Evolutionary conservation across 2,888 invertebrate species (phyloP).

Genomic region (Sympetrum striolatum): DNA sequence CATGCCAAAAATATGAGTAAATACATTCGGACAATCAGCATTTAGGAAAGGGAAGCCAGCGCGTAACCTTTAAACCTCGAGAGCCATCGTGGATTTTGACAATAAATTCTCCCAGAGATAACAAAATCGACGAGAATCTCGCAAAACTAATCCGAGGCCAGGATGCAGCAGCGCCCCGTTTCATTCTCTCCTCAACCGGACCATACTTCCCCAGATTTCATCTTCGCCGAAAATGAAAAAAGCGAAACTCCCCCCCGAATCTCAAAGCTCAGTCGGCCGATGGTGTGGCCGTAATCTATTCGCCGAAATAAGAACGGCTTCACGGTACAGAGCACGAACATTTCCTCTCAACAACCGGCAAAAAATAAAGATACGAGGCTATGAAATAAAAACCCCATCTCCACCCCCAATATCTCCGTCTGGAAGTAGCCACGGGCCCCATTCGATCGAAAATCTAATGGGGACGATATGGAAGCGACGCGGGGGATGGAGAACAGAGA

Average conservation of each 20-base stretch:
- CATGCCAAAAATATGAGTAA: too few species aligned
- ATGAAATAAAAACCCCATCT: not conserved
- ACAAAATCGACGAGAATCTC: too few species aligned
- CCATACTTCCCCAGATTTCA: too few species aligned
- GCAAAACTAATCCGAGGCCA: too few species aligned
- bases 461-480: not conserved
- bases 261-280: not conserved
- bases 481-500: not conserved
- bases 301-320: not conserved
- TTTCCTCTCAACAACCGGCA: not conserved
- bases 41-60: too few species aligned
- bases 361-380: not conserved
- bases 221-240: too few species aligned
- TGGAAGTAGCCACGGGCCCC: not conserved
- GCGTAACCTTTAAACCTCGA: too few species aligned
- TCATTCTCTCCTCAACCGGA: too few species aligned
- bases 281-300: not conserved
- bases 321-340: not conserved
- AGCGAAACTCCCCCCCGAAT: not conserved
- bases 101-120: too few species aligned
- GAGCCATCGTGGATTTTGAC: too few species aligned
- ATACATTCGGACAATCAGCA: too few species aligned
- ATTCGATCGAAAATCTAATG: not conserved
- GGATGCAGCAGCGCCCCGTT: too few species aligned
- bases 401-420: not conserved